Base-by-base conservation (phyloP, 2,797 vertebrate genomes). In the Pagetopsis macropterus region DNA sequence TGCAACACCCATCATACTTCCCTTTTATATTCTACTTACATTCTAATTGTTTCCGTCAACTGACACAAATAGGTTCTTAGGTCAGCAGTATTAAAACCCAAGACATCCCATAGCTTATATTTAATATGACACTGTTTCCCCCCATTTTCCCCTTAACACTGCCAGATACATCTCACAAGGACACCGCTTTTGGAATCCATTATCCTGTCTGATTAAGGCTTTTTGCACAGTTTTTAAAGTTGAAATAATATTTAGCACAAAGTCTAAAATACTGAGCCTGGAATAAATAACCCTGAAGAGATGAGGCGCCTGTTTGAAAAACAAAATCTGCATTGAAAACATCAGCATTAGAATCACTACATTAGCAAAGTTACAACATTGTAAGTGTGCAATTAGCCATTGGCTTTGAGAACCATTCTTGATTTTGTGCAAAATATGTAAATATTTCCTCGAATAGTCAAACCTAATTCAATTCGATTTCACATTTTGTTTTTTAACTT, bases 371-470 rank as follows among this genome's bases (percentile, higher is more conserved):
- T 21, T 52, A 66, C 45, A 54, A 44, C 49, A 19, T 12, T 44
- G 12, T 10, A 48, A n/a, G 13, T 67, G 37, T 62, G 60, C 51
- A 70, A 44, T 66, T 6, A 78, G 21, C 46, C 61, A 63, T 41
- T 44, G 76, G 76, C 55, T 82, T 64, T 67, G 66, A 77, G 63
- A 82, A 74, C 59, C 61, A 69, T 73, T 69, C 16, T 62, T 75
- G 21, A 64, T 62, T 70, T 59, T 75, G 84, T 80, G 78, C 77
- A 84, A 87, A 83, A 63, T 65, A 61, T 27, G 15, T 46, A 23
- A 65, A 65, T 43, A 43, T 64, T 66, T 54, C 17, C 5, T 72
- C 78, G 21, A 80, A 40, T 51, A 65, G 21, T 70, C 21, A 14
- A 52, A 64, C 48, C 37, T 33, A 23, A 45, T 65, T 49, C 40